Percentiles rank a stretch among this genome's conserved stretches.
Conservation (phyloP, 2,888 invertebrate species). For the Apamea anceps region DNA sequence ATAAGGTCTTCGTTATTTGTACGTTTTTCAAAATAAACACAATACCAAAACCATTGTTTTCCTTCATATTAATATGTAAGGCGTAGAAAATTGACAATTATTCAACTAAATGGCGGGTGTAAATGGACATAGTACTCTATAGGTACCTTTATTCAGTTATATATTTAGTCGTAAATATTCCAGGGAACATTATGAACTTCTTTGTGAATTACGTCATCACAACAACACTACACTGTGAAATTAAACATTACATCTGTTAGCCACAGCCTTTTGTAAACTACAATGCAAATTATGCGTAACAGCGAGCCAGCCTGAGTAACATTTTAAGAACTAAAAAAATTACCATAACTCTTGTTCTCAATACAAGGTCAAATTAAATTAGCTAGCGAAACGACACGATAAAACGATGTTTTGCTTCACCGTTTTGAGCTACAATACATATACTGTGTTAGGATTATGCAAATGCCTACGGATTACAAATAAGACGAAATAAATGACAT, state of each 20-base stretch:
- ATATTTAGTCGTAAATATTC: background rate
- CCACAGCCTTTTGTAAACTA: background rate
- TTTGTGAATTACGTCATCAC: background rate
- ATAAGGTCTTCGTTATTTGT: conserved; percentile 6
- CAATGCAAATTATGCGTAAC: background rate
- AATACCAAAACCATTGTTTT: background rate
- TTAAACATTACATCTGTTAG: background rate
- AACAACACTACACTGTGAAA: conserved; percentile 4
- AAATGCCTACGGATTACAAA: background rate
- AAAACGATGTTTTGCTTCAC: no score
- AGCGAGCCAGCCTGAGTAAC: background rate
- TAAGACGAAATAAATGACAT: background rate
- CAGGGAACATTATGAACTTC: background rate
- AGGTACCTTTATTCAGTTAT: background rate
- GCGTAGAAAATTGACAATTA: background rate
- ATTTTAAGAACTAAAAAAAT: background rate
- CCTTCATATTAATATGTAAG: background rate
- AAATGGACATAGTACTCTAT: background rate
- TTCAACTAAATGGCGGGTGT: background rate
- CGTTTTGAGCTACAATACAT: background rate
- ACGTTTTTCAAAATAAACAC: conserved; percentile 34
- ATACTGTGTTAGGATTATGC: background rate
- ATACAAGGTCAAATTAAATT: background rate
- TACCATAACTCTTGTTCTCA: background rate
- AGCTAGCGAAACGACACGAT: no score